Base-by-base conservation (phyloP, 2,888 invertebrate species). In the Calliopum simillimum region DNA sequence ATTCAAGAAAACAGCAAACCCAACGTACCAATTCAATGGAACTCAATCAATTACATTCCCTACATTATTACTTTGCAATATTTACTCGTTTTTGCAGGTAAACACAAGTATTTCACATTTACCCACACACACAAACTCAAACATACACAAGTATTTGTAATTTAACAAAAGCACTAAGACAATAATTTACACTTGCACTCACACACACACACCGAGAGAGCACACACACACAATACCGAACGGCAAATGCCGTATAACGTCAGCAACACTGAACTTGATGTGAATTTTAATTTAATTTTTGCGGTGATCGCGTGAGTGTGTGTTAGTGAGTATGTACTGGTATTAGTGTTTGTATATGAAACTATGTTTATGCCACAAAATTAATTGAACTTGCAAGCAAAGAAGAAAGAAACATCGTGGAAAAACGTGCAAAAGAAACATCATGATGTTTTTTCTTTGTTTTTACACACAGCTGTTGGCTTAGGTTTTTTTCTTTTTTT, bases 281-380 rank as follows among this genome's bases (percentile, higher is more conserved):
- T 75, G 74, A 73, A 82, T 80, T 82, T 82, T 82, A 82, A 82
- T 82, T 82, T 82, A 82, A 82, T 82, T 82, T 82, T 78, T 81
- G 82, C 73, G 83, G 81, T 80, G 79, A 77, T 74, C 75, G 75
- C 72, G 74, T 76, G 67, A 70, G 59, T 66, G 70, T 67, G 55
- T 79, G 76, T 72, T 51, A 58, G 66, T 64, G 63, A 13, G 68
- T 69, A 53, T 70, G 25, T 70, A 71, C 73, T 69, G 72, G 58
- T 71, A 61, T 69, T 72, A 73, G 72, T 74, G 47, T 74, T 70
- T 71, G 69, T 73, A 46, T 73, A 53, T 68, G 71, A 33, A 33
- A 33, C 33, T 73, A 68, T 74, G 67, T 73, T 71, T 72, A 76
- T 73, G 71, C 80, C 43, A 77, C 80, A 82, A 81, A 82, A 82